phyloP scores from a whole-genome alignment of 2,888 invertebrate genomes.

The Megalurothrips usitatus region DNA sequence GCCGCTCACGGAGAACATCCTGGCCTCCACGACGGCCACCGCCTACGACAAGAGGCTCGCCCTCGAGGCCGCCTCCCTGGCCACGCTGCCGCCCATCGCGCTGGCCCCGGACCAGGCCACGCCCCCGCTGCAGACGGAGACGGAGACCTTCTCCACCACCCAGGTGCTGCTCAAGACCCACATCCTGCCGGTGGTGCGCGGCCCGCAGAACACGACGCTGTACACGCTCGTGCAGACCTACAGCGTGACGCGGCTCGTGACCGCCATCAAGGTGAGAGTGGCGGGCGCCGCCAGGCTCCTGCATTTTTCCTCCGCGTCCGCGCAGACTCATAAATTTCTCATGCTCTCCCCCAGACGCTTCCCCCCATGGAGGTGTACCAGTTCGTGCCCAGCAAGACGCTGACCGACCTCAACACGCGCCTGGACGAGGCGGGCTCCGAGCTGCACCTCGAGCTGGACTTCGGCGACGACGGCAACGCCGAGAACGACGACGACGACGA shows the following conservation, averaged over 20 bases:
- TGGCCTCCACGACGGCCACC: conserved; percentile 64
- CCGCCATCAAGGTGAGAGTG: conserved; percentile 64
- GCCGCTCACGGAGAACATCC: conserved; percentile 81
- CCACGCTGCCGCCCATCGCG: conserved; percentile 75
- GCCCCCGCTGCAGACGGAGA: conserved; percentile 79
- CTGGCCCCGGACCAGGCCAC: conserved; percentile 73
- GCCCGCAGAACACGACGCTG: conserved; percentile 66
- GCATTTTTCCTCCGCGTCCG: background rate
- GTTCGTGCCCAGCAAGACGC: conserved; percentile 77
- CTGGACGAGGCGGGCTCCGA: conserved; percentile 87
- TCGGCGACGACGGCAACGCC: conserved; percentile 71
- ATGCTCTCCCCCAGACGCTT: conserved; percentile 52
- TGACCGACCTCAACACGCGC: conserved; percentile 83
- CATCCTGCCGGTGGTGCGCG: conserved; percentile 74
- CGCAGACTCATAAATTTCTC: background rate
- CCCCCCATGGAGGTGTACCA: conserved; percentile 84
- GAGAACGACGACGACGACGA: conserved; percentile 49
- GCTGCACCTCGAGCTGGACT: conserved; percentile 77
- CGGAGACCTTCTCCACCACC: conserved; percentile 88
- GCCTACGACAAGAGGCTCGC: conserved; percentile 66
- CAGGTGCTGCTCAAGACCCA: conserved; percentile 85
- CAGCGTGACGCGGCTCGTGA: conserved; percentile 77
- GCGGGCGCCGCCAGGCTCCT: background rate
- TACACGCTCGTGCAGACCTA: conserved; percentile 86
- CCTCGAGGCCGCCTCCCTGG: conserved; percentile 65